These are phyloP conservation scores for Chionomys nivalis DNA, from an alignment of 2,113 vertebrate genomes.

Conservation along the genomic window DNA sequence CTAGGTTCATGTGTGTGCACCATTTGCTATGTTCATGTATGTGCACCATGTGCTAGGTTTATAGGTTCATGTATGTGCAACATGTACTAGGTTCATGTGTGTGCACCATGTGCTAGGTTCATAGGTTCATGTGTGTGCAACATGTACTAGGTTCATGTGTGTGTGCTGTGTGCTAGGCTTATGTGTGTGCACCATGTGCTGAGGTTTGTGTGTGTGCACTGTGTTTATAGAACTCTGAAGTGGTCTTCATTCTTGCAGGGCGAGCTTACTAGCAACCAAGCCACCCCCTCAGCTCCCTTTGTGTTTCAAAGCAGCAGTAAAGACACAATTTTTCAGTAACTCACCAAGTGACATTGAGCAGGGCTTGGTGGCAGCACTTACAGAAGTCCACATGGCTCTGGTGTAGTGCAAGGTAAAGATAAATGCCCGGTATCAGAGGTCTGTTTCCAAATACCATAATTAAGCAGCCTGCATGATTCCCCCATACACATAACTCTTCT, in stretches of 20 bases:
- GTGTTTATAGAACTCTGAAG: neutral
- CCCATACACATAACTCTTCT: neutral
- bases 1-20: too few species aligned
- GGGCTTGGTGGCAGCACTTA: neutral
- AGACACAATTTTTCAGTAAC: constrained; percentile 16
- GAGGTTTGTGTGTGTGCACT: too few species aligned
- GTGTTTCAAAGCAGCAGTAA: neutral
- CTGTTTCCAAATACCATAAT: neutral
- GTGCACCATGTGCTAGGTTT: too few species aligned
- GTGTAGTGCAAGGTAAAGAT: neutral
- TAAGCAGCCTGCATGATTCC: constrained; percentile 17
- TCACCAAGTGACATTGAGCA: neutral
- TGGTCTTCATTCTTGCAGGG: neutral
- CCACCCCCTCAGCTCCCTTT: neutral
- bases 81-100: neutral
- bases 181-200: neutral
- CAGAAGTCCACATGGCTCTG: neutral
- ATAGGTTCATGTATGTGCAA: too few species aligned
- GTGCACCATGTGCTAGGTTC: too few species aligned
- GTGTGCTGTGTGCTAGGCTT: too few species aligned
- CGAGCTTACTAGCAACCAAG: neutral
- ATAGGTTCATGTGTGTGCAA: too few species aligned
- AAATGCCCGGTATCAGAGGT: neutral
- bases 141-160: too few species aligned
- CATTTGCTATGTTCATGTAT: too few species aligned